phyloP scores from a whole-genome alignment of 2,888 invertebrate genomes.

The Argynnis bischoffii region DNA sequence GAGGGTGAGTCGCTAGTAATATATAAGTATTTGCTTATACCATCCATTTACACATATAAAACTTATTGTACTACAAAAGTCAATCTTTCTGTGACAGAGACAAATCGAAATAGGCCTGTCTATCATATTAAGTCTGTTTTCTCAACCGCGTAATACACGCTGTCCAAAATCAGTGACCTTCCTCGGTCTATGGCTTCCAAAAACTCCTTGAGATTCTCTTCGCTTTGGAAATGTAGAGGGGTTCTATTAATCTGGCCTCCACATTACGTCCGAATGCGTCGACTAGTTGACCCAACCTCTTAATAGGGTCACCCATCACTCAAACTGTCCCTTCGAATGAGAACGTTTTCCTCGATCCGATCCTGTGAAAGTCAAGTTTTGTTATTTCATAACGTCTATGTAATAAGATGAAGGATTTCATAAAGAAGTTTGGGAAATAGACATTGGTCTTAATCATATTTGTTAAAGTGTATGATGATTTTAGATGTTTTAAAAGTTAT shows the following conservation, averaged over 20 bases:
- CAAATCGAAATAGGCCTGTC: constrained; percentile 32
- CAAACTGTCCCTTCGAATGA: constrained; percentile 41
- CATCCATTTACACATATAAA: too few relatives aligned
- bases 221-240: background rate
- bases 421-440: constrained; percentile 12
- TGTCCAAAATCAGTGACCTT: constrained; percentile 35
- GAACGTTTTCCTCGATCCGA: constrained; percentile 37
- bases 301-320: constrained; percentile 47
- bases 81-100: constrained; percentile 28
- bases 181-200: constrained; percentile 1
- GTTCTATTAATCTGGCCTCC: constrained; percentile 30
- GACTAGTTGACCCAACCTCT: constrained; percentile 42
- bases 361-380: constrained; percentile 37
- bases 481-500: background rate
- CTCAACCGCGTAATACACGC: constrained; percentile 36
- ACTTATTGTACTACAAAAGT: background rate
- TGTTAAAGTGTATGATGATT: background rate
- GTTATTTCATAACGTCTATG: constrained; percentile 33
- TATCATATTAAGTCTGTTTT: constrained; percentile 41
- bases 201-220: constrained; percentile 8
- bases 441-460: constrained; percentile 7
- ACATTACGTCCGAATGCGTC: constrained; percentile 34
- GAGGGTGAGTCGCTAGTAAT: too few relatives aligned
- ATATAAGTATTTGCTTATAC: too few relatives aligned
- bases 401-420: constrained; percentile 25